Conservation (phyloP, 2,888 invertebrate species). For the Onthophagus sagittarius region DNA sequence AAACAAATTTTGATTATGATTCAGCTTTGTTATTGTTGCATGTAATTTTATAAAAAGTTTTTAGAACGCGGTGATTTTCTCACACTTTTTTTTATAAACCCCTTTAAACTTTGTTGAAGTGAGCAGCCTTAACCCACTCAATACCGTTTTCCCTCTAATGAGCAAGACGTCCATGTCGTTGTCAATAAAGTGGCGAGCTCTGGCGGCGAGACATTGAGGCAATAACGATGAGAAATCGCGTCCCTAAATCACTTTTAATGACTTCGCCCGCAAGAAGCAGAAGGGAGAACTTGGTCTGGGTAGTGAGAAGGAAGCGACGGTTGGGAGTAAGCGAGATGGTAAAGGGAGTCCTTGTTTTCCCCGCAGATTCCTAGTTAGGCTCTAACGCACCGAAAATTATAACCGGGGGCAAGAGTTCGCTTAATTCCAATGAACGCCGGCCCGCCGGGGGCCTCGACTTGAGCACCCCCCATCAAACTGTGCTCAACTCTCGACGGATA, state of each 20-base stretch:
- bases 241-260: constrained; percentile 38
- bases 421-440: constrained; percentile 3
- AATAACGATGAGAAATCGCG: constrained; percentile 31
- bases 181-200: constrained; percentile 32
- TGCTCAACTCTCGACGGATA: not conserved
- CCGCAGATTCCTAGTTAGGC: constrained; percentile 1
- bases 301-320: not conserved
- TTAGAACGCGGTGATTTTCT: no score
- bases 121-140: not conserved
- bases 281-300: not conserved
- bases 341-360: not conserved
- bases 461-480: not conserved
- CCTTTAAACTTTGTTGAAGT: not conserved
- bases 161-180: constrained; percentile 18
- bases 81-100: not conserved
- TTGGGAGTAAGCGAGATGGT: not conserved
- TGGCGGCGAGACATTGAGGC: constrained; percentile 25
- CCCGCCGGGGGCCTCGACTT: not conserved
- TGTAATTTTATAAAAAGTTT: no score
- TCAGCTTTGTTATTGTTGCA: no score
- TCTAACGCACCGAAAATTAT: constrained; percentile 16
- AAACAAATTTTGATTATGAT: no score
- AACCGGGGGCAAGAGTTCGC: not conserved
- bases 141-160: not conserved
- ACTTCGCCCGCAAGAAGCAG: constrained; percentile 28